phyloP scores from a whole-genome alignment of 1,140 invertebrate genomes.

The Ladona fulva region DNA sequence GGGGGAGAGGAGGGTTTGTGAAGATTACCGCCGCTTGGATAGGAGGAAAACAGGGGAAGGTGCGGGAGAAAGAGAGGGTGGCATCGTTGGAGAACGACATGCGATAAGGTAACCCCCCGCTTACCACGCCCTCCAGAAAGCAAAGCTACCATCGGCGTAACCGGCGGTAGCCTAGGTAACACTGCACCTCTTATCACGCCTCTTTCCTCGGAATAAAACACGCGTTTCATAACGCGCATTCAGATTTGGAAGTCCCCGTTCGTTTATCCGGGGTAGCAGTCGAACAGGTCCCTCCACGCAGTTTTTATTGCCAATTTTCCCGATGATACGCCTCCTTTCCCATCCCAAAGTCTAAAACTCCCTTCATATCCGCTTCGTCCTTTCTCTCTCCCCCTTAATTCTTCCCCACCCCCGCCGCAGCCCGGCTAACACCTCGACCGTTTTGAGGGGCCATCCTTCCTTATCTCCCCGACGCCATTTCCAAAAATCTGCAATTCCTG shows the following conservation, averaged over 20 bases:
- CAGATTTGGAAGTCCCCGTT: no score
- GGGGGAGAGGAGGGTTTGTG: background rate
- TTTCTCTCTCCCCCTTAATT: background rate
- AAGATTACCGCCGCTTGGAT: background rate
- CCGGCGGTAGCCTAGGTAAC: background rate
- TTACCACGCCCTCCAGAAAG: background rate
- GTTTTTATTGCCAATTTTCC: no score
- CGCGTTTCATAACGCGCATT: no score
- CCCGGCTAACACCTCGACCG: background rate
- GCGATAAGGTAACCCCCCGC: slow-evolving; percentile 1
- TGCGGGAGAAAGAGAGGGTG: background rate
- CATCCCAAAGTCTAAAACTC: background rate
- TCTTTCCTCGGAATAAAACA: background rate
- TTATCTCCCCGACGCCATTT: slow-evolving; percentile 7
- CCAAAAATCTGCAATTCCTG: background rate
- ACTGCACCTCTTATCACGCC: background rate
- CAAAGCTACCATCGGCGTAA: background rate
- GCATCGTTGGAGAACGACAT: background rate
- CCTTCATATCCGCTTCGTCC: background rate
- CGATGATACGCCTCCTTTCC: no score
- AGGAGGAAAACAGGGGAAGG: background rate
- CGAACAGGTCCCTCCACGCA: no score
- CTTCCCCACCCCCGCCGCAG: background rate
- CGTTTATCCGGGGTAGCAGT: no score
- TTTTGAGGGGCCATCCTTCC: background rate